These are phyloP conservation scores for Nasonia vitripennis DNA, from an alignment of 1,140 invertebrate species.

Conservation along the genomic window DNA sequence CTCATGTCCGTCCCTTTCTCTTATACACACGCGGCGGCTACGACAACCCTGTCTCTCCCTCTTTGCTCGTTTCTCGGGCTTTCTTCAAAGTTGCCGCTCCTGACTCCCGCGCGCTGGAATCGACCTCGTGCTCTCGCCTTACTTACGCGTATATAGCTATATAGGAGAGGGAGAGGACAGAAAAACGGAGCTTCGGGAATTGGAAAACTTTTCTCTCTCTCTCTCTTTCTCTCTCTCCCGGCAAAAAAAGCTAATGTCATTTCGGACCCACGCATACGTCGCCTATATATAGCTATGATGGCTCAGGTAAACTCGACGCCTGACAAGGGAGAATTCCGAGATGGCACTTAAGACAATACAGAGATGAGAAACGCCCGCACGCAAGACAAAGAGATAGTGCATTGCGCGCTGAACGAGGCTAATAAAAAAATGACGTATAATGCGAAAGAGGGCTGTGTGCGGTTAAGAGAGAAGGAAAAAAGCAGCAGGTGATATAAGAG, in stretches of 20 bases:
- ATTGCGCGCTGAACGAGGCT: neutral
- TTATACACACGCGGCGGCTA: neutral
- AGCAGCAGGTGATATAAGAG: neutral
- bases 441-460: neutral
- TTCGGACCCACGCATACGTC: neutral
- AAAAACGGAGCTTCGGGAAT: constrained; percentile 38
- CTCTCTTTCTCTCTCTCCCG: neutral
- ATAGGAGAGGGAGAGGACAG: neutral
- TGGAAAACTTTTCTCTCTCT: constrained; percentile 39
- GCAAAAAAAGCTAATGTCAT: constrained; percentile 28
- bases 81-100: neutral
- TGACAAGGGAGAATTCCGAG: neutral
- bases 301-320: constrained; percentile 8
- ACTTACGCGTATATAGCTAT: neutral
- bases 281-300: too few relatives aligned
- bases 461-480: neutral
- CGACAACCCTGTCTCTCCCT: too few relatives aligned
- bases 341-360: constrained; percentile 42
- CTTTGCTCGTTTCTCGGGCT: neutral
- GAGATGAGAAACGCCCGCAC: neutral
- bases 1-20: neutral
- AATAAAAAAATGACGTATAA: constrained; percentile 33
- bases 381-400: neutral
- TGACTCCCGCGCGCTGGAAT: constrained; percentile 19
- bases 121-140: neutral